A percentile compares a stretch with the other conserved stretches of the same genome.
These are phyloP conservation scores for Synergus japonicus DNA, from an alignment of 2,888 invertebrate species.

Conservation along the genomic window DNA sequence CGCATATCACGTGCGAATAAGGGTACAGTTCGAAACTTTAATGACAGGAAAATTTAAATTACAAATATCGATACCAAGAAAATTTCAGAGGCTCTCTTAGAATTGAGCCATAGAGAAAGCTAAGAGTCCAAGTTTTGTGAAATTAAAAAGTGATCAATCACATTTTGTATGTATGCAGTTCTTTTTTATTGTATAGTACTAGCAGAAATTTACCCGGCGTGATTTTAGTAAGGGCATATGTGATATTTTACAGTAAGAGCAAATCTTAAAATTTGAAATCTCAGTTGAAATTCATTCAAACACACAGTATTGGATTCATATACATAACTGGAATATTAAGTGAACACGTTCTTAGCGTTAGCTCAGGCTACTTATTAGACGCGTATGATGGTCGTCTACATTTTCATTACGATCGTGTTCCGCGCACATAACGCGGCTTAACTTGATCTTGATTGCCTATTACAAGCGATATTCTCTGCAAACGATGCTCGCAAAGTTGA, in stretches of 20 bases:
- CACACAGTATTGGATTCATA: background rate
- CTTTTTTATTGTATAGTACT: too few species aligned
- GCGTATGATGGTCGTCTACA: background rate
- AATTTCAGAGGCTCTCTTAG: too few species aligned
- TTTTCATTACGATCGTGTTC: background rate
- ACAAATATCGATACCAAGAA: background rate
- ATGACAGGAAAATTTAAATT: slow-evolving; percentile 1
- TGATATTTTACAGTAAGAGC: too few species aligned
- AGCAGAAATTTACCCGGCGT: too few species aligned
- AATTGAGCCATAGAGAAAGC: background rate
- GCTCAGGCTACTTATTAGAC: background rate
- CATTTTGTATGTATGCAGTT: too few species aligned
- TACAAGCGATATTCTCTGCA: slow-evolving; percentile 40
- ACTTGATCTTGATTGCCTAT: slow-evolving; percentile 53
- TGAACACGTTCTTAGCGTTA: background rate
- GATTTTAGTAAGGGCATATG: too few species aligned
- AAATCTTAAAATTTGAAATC: too few species aligned
- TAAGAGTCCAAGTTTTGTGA: background rate
- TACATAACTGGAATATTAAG: background rate
- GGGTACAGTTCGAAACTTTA: background rate
- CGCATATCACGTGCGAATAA: slow-evolving; percentile 13
- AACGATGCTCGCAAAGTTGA: slow-evolving; percentile 46
- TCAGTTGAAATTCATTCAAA: background rate
- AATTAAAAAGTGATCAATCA: too few species aligned
- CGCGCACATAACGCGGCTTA: slow-evolving; percentile 29